phyloP scores from a whole-genome alignment of 2,797 vertebrate genomes.

The Gymnodraco acuticeps region DNA sequence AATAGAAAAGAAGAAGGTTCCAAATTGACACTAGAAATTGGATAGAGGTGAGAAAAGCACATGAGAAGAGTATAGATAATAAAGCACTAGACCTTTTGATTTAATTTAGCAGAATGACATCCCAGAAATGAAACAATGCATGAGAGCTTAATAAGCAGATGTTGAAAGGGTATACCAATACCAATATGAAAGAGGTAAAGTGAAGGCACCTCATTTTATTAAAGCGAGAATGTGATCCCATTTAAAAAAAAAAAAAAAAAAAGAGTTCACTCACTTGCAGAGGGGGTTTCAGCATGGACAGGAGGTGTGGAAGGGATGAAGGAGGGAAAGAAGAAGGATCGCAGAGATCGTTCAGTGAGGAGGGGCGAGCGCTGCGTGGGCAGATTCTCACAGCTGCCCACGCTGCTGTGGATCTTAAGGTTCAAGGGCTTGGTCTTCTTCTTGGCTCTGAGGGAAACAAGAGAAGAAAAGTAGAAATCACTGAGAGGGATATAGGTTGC shows the following conservation, averaged over 20 bases:
- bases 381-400: conserved; percentile 98
- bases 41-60: background rate
- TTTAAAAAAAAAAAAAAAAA: conserved; percentile 35
- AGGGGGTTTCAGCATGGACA: conserved; percentile 92
- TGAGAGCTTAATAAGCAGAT: conserved; percentile 31
- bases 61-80: background rate
- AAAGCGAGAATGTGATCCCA: conserved; percentile 23
- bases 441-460: conserved; percentile 87
- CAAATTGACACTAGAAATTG: background rate
- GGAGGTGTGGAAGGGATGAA: conserved; percentile 97
- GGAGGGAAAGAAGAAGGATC: conserved; percentile 96
- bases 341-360: conserved; percentile 92
- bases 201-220: conserved; percentile 18
- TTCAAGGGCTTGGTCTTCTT: conserved; percentile 98
- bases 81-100: background rate
- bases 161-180: background rate
- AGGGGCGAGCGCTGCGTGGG: conserved; percentile 95
- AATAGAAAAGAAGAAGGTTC: conserved; percentile 3
- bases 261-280: conserved; percentile 90
- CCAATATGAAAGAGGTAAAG: conserved; percentile 30
- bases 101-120: conserved; percentile 3
- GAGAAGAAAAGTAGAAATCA: conserved; percentile 18
- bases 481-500: background rate
- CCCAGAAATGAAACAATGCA: conserved; percentile 30
- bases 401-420: conserved; percentile 97